Base-by-base conservation (phyloP, 2,888 invertebrate genomes). In the Dyspetes luteomarginatus region DNA sequence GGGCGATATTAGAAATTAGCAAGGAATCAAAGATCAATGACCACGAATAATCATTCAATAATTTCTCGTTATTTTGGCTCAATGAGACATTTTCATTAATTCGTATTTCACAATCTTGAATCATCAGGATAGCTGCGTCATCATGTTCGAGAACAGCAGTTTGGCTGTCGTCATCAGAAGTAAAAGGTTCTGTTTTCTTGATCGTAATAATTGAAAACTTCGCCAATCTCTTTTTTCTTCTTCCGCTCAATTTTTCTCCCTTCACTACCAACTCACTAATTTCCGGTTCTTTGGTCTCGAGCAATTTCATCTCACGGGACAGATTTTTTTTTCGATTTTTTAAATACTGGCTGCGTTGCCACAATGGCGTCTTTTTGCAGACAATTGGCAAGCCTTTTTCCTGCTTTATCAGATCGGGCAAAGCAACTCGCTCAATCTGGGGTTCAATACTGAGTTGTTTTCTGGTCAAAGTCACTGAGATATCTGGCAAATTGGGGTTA, bases 241-340 rank as follows among this genome's bases (percentile, higher is more conserved):
- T 67, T 19, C 30, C 15, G 0, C 17, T 17, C 1, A 76, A 58
- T n/a, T 56, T 64, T 3, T 65, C 77, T 4, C 92, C 92, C 19
- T 87, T 71, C 0, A 92, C 81, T 0, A 87, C 69, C 36, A 93
- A 75, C 0, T 88, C 30, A 0, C 84, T 81, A 2, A 84, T 85
- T 28, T 90, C 85, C 0, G 91, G 92, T 52, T 86, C 86, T 30
- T 90, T 88, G 0, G 89, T 88, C 17, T 88, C 77, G 3, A 92
- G 78, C 5, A 74, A 52, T 28, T 83, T 22, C 0, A 92, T 83
- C 75, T 88, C 86, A 0, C 83, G 48, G 0, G 84, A 60, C 4
- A 89, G 41, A 9, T 88, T 78, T n/a, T 81, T 4, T 0, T 82
- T 72, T 28, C 86, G 86, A 36, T 83, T 71, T 52, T 78, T 82